Percentiles rank a stretch among this genome's conserved stretches.
Conservation (phyloP, 37 sponge, comb jelly and placozoan species). For the Oopsacas minuta region DNA sequence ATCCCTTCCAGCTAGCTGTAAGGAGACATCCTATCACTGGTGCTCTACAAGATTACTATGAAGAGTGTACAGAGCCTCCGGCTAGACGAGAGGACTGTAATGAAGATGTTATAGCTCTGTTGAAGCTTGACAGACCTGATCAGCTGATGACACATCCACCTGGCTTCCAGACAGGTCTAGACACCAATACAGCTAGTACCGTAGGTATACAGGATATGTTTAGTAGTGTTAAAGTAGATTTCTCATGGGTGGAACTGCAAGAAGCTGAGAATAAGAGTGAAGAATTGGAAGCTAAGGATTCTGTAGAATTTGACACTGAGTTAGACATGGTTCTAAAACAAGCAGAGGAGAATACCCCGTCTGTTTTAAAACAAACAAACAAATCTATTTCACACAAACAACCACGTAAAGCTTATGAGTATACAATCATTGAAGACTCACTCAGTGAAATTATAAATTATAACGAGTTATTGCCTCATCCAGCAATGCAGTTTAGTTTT, state of each 20-base stretch:
- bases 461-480: not conserved
- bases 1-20: not conserved
- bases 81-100: not conserved
- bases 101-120: not conserved
- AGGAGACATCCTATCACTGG: constrained; percentile 14
- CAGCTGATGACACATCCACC: not conserved
- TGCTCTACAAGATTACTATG: not conserved
- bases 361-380: not conserved
- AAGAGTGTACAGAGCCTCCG: not conserved
- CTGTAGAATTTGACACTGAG: not conserved
- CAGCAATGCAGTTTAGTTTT: constrained; percentile 51
- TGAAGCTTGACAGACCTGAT: not conserved
- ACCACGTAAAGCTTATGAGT: not conserved
- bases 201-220: not conserved
- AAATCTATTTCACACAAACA: not conserved
- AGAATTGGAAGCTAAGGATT: not conserved
- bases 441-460: not conserved
- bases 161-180: not conserved
- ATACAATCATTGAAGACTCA: not conserved
- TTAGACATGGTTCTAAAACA: not conserved
- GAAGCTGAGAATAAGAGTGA: not conserved
- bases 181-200: not conserved
- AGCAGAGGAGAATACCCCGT: not conserved
- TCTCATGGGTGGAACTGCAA: constrained; percentile 19
- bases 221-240: not conserved